These are phyloP conservation scores for Caenorhabditis inopinata DNA, from an alignment of 1,140 invertebrate species.

Conservation along the genomic window DNA sequence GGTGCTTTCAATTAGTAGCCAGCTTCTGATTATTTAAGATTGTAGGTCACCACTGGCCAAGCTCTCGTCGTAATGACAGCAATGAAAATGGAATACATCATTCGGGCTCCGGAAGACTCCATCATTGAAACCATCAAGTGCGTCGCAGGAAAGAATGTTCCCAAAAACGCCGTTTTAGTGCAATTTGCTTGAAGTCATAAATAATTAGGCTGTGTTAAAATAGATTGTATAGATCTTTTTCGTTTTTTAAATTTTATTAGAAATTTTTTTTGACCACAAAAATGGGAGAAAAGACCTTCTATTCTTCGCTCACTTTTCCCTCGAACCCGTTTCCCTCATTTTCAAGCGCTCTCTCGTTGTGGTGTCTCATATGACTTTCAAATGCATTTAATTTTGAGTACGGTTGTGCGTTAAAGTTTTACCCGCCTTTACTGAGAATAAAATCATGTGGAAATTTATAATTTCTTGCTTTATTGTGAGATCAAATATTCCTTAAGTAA, in stretches of 20 bases:
- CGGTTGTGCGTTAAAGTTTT: neutral
- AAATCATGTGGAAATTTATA: neutral
- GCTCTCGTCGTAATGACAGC: slow-evolving; percentile 86
- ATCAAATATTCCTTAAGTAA: neutral
- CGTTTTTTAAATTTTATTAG: no score
- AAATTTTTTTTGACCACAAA: no score
- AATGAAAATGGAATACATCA: slow-evolving; percentile 93
- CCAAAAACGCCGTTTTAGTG: slow-evolving; percentile 57
- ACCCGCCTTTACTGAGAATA: slow-evolving; percentile 4
- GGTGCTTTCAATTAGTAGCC: slow-evolving; percentile 72
- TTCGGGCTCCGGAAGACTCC: slow-evolving; percentile 59
- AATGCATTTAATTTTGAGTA: slow-evolving; percentile 22
- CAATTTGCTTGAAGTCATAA: slow-evolving; percentile 40
- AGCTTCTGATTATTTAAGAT: neutral
- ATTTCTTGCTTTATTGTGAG: no score
- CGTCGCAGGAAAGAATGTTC: slow-evolving; percentile 54
- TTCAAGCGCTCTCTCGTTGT: no score
- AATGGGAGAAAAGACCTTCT: no score
- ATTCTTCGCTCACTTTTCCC: no score
- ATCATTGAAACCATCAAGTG: slow-evolving; percentile 52
- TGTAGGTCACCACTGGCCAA: slow-evolving; percentile 71
- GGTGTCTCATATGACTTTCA: no score
- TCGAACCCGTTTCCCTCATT: no score
- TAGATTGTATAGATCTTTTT: neutral
- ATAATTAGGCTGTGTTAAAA: neutral